Evolutionary conservation across 2,888 invertebrate species (phyloP), one percentile per base, ranked within the genome.

Genomic region (Drosophila formosana): DNA sequence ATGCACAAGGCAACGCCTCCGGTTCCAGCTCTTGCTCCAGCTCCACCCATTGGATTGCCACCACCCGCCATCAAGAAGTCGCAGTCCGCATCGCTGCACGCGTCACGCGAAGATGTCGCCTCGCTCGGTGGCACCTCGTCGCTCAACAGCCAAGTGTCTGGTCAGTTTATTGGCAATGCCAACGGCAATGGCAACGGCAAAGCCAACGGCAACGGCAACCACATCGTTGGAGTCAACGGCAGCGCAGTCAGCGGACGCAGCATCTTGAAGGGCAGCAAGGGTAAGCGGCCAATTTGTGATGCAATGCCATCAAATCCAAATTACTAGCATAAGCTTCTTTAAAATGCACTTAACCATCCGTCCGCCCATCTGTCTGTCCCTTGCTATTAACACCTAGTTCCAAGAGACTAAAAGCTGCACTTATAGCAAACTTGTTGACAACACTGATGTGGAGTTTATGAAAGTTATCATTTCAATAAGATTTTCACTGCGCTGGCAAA

Each of bases 101-200:
- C 83, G 45, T 90, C 89, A 49, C 88, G 90, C 53, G 92, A 91
- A 74, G 92, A 92, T 82, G 82, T 90, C 34, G 84, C 86, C 49
- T 90, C 92, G 1, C 64, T 92, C 65, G 90, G 91, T 45, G 91
- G 91, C 66, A 84, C 85, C 53, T 91, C 91, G 53, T 91, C 92
- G 49, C 60, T 90, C 41, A 91, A 91, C 74, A 92, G 91, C 72
- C 92, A 92, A 75, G 78, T 86, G 55, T 88, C 80, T 23, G 75
- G 68, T 75, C 56, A 56, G 57, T 50, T 39, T 32, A 70, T 63
- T 45, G 74, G 69, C 60, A 71, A 72, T 50, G 71, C 71, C 57
- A 80, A 75, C 41, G 75, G 72, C 43, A 80, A 75, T 39, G 75
- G 72, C 43, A 41, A 30, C 43, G 70, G 71, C 57, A 80, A 75